These are phyloP conservation scores for Aporrectodea caliginosa DNA, from an alignment of 1,140 invertebrate genomes.

Conservation along the genomic window DNA sequence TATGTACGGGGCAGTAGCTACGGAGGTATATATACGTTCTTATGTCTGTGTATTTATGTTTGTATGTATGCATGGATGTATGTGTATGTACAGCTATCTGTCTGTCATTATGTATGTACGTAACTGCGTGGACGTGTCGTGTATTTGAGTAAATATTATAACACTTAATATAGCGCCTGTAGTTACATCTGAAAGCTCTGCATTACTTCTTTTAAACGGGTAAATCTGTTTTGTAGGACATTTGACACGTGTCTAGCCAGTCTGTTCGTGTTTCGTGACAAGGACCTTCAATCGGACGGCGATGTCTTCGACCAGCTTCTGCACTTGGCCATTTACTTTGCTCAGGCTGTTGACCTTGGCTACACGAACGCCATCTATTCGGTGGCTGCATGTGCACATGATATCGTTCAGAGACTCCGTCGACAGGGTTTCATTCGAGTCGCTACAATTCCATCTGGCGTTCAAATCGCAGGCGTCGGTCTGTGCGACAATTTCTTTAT, in stretches of 20 bases:
- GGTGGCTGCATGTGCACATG: neutral
- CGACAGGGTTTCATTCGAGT: neutral
- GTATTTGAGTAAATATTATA: too few species aligned
- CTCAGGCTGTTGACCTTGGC: neutral
- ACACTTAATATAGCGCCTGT: too few species aligned
- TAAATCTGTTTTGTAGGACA: neutral
- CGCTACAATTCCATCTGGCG: neutral
- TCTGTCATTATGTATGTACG: too few species aligned
- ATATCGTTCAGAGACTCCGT: neutral
- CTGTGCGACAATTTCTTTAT: neutral
- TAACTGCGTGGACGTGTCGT: too few species aligned
- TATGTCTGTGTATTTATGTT: too few species aligned
- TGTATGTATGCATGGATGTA: too few species aligned
- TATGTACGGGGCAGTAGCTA: too few species aligned
- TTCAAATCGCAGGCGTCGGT: neutral
- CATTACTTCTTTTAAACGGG: too few species aligned
- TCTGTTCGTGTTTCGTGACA: neutral
- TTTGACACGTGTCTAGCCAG: neutral
- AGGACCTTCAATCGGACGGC: neutral
- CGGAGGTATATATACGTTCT: too few species aligned
- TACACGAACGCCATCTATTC: neutral
- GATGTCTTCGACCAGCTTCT: neutral
- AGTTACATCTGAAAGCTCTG: too few species aligned
- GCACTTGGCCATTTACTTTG: neutral
- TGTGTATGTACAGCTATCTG: too few species aligned